Evolutionary conservation across 2,888 invertebrate genomes (phyloP).

Genomic region (Lobophora halterata): DNA sequence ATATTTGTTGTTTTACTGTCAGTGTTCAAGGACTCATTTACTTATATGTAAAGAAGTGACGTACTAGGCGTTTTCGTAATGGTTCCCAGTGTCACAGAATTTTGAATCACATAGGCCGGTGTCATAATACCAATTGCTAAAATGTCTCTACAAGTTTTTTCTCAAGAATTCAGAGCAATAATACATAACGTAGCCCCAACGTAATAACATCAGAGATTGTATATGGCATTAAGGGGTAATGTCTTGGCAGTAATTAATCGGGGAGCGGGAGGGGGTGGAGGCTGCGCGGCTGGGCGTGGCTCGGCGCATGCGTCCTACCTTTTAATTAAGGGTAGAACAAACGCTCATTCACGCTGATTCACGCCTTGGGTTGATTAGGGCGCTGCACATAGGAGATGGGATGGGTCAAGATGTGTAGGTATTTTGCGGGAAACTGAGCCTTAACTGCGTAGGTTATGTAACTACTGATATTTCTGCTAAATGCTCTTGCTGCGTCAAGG

Average conservation of each 20-base stretch:
- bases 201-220: constrained; percentile 40
- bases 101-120: too few relatives aligned
- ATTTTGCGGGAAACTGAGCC: constrained; percentile 35
- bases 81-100: too few relatives aligned
- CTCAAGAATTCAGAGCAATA: too few relatives aligned
- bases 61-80: too few relatives aligned
- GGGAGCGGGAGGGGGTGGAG: constrained; percentile 55
- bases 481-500: too few relatives aligned
- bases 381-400: constrained; percentile 29
- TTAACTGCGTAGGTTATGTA: constrained; percentile 37
- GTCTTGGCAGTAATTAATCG: constrained; percentile 76
- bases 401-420: constrained; percentile 24
- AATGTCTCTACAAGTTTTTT: too few relatives aligned
- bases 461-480: too few relatives aligned
- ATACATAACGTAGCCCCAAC: constrained; percentile 19
- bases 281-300: constrained; percentile 76
- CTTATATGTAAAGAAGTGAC: too few relatives aligned
- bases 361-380: constrained; percentile 73
- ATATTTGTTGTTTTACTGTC: constrained; percentile 1
- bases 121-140: too few relatives aligned
- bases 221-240: constrained; percentile 75
- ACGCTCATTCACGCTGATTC: constrained; percentile 74
- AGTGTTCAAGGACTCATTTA: too few relatives aligned
- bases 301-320: constrained; percentile 66
- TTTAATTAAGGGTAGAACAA: constrained; percentile 72